Percentiles rank a stretch among this genome's conserved stretches.
These are phyloP conservation scores for Spheniscus mendiculus DNA, from an alignment of 2,113 vertebrate genomes.

Conservation along the genomic window DNA sequence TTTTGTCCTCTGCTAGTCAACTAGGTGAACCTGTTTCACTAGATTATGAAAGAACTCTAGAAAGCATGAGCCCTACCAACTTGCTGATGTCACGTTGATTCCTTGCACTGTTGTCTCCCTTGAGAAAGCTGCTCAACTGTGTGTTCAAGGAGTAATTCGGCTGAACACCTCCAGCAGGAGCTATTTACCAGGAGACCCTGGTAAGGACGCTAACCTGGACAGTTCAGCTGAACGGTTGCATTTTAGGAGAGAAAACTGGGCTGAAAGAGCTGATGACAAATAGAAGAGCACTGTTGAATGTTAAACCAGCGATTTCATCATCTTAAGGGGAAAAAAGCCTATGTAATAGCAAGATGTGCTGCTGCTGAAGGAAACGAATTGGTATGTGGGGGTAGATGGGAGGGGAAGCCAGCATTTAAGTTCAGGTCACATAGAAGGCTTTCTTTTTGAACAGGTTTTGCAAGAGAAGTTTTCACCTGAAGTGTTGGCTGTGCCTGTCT, in stretches of 20 bases:
- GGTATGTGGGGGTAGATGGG: not conserved
- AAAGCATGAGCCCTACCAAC: not conserved
- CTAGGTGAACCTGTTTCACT: not conserved
- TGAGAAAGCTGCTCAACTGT: not conserved
- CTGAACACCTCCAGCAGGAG: not conserved
- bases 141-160: not conserved
- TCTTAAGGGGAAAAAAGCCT: not conserved
- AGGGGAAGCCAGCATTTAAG: not conserved
- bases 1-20: slow-evolving; percentile 7
- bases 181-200: not conserved
- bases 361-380: not conserved
- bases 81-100: not conserved
- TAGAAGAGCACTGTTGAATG: not conserved
- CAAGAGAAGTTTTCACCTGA: not conserved
- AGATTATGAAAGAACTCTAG: not conserved
- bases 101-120: slow-evolving; percentile 8
- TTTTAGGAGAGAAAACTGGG: not conserved
- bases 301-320: not conserved
- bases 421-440: not conserved
- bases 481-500: not conserved
- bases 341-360: not conserved
- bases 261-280: not conserved
- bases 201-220: not conserved
- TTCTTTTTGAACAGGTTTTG: not conserved
- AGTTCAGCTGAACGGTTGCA: not conserved